These are phyloP conservation scores for Ailuropoda melanoleuca DNA, from an alignment of 2,113 vertebrate species.

Conservation along the genomic window DNA sequence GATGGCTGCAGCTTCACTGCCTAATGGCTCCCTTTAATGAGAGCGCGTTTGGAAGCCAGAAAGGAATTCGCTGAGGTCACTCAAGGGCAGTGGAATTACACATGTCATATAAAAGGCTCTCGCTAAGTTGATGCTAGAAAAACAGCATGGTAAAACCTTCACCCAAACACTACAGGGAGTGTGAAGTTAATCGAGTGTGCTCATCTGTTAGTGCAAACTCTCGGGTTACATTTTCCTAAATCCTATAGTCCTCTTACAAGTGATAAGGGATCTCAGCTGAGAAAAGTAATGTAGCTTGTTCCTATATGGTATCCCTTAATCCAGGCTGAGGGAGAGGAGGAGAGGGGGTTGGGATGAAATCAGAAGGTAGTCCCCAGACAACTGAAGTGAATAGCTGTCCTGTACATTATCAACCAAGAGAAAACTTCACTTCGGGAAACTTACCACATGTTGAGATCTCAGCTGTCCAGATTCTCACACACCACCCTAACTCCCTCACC, in stretches of 20 bases:
- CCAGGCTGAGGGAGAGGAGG: not conserved
- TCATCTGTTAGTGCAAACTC: conserved; percentile 80
- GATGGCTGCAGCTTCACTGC: conserved; percentile 52
- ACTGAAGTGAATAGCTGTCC: conserved; percentile 10
- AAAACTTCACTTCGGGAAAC: conserved; percentile 40
- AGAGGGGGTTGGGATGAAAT: not conserved
- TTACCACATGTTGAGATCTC: conserved; percentile 5
- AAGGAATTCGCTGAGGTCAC: conserved; percentile 81
- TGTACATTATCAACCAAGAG: conserved; percentile 19
- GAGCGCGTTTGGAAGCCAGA: conserved; percentile 79
- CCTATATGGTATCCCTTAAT: not conserved
- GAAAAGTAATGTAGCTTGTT: not conserved
- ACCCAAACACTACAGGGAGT: conserved; percentile 71
- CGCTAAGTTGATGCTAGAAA: conserved; percentile 75
- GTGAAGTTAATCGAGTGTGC: conserved; percentile 70
- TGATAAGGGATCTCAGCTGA: conserved; percentile 64
- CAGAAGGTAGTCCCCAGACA: conserved; percentile 35
- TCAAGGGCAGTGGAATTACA: conserved; percentile 82
- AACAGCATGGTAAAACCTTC: conserved; percentile 78
- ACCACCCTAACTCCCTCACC: not conserved
- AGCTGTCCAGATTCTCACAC: not conserved
- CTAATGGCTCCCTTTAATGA: conserved; percentile 80
- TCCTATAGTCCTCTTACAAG: conserved; percentile 45
- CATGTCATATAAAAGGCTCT: conserved; percentile 76
- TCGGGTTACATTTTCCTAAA: conserved; percentile 79